Evolutionary conservation across 2,797 vertebrate species (phyloP).

Genomic region (Sylvilagus floridanus): DNA sequence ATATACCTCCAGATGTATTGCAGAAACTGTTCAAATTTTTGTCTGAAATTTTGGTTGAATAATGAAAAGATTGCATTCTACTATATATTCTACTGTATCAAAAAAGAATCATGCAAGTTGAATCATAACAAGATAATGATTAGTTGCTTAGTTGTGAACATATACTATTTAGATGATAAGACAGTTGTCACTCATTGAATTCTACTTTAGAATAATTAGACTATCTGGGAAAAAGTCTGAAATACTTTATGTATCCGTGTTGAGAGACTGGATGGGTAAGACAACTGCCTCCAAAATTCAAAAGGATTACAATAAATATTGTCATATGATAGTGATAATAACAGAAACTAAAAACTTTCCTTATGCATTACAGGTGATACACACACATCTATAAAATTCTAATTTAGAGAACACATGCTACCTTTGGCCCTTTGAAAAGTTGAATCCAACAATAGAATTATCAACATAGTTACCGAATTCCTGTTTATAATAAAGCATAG

Average conservation of each 20-base stretch:
- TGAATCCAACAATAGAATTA: not conserved
- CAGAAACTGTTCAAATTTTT: not conserved
- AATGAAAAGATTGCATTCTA: not conserved
- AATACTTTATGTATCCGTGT: not conserved
- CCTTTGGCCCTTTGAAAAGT: not conserved
- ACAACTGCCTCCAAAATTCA: not conserved
- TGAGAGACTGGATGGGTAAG: not conserved
- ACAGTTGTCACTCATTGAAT: not conserved
- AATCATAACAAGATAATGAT: not conserved
- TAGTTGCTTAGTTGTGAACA: not conserved
- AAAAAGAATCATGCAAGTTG: not conserved
- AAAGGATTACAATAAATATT: not conserved
- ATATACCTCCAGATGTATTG: not conserved
- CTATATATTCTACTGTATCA: not conserved
- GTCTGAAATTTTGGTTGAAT: not conserved
- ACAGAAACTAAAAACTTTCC: not conserved
- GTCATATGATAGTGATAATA: not conserved
- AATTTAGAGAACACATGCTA: not conserved
- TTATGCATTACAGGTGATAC: not conserved
- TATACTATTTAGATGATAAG: not conserved
- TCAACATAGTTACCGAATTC: not conserved
- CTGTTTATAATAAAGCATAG: not conserved
- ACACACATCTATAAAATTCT: not conserved
- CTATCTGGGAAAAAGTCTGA: not conserved
- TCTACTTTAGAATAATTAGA: not conserved